Conservation (phyloP, 2,113 vertebrate species). For the Labeo rohita region DNA sequence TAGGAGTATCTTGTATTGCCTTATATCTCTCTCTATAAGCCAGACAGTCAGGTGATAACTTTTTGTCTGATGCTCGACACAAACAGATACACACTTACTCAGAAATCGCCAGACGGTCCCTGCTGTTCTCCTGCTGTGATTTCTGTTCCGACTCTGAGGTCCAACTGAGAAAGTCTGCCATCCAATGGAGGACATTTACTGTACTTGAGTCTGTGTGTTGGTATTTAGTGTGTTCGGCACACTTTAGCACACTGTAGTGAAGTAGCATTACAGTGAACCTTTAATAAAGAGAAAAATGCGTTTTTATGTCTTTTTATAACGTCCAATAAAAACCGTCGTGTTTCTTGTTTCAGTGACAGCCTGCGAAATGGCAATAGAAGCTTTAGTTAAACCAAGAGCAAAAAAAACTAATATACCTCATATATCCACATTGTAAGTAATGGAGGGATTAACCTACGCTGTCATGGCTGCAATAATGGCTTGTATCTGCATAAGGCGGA, state of each 20-base stretch:
- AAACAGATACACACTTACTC: constrained; percentile 6
- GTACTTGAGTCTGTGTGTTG: constrained; percentile 8
- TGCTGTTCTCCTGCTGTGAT: constrained; percentile 16
- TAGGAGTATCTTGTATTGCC: background rate
- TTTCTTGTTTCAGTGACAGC: background rate
- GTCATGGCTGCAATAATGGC: background rate
- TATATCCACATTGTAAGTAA: constrained; percentile 15
- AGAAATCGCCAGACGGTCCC: constrained; percentile 13
- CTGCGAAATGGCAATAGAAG: background rate
- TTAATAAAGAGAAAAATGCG: background rate
- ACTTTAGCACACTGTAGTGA: background rate
- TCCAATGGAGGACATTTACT: background rate
- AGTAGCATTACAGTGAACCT: background rate
- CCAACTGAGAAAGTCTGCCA: constrained; percentile 15
- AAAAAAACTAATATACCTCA: background rate
- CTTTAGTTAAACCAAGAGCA: constrained; percentile 14
- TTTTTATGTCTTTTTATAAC: background rate
- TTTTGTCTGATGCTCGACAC: constrained; percentile 22
- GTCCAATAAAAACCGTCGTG: background rate
- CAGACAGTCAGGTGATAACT: background rate
- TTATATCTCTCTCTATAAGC: background rate
- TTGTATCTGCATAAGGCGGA: background rate
- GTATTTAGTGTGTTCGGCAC: constrained; percentile 8
- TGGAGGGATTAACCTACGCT: background rate
- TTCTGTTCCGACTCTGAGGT: background rate